These are phyloP conservation scores for Rugalucina vietnamica DNA, from an alignment of 2,888 invertebrate species.

Conservation along the genomic window DNA sequence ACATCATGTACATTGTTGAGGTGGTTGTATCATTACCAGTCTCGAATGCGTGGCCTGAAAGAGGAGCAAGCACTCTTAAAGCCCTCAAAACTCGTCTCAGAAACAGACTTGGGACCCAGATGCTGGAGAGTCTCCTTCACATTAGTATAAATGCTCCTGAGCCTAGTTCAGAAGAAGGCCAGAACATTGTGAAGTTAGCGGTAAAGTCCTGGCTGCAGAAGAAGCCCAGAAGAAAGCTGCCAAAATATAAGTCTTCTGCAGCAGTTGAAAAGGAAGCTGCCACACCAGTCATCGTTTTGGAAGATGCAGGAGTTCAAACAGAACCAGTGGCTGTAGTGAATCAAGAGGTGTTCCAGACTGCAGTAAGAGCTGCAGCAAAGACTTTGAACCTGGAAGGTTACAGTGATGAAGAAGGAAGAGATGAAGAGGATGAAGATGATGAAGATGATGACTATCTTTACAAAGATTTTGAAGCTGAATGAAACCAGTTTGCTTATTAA, in stretches of 20 bases:
- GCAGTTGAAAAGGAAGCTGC: background rate
- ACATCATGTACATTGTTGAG: conserved; percentile 27
- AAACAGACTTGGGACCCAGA: conserved; percentile 21
- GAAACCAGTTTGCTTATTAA: too few relatives aligned
- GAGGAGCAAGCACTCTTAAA: conserved; percentile 55
- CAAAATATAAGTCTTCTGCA: background rate
- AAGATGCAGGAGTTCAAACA: background rate
- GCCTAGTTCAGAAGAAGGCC: background rate
- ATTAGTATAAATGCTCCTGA: conserved; percentile 45
- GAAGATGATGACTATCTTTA: background rate
- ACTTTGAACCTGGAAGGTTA: background rate
- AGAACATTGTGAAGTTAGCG: background rate
- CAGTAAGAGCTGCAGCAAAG: background rate
- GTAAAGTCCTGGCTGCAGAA: background rate
- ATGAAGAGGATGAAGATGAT: background rate
- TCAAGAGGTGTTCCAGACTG: background rate
- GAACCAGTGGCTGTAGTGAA: background rate
- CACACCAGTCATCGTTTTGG: background rate
- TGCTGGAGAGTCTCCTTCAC: conserved; percentile 42
- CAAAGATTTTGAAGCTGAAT: background rate
- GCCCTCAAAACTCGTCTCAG: conserved; percentile 25
- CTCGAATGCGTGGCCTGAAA: conserved; percentile 63
- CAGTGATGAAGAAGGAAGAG: background rate
- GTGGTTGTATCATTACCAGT: conserved; percentile 45
- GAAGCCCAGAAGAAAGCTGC: conserved; percentile 23